Evolutionary conservation across 1,140 invertebrate species (phyloP).

Genomic region (Meloidogyne floridensis): DNA sequence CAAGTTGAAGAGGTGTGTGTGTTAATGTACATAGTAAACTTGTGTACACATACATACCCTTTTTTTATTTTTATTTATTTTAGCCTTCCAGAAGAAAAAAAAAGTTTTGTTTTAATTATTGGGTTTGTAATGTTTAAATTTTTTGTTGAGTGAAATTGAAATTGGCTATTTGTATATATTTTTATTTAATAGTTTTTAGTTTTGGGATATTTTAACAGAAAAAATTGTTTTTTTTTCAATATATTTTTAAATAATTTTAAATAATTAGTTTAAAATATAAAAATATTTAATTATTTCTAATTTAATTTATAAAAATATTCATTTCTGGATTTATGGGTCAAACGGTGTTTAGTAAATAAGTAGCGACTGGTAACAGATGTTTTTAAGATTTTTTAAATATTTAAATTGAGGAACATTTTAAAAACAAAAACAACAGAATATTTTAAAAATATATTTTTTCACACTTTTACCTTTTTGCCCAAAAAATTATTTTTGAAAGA

Average conservation of each 20-base stretch:
- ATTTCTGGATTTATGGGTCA: too few species aligned
- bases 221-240: too few species aligned
- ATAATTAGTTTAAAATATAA: too few species aligned
- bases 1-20: not conserved
- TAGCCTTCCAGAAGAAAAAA: not conserved
- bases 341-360: not conserved
- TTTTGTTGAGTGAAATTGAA: constrained; percentile 6
- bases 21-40: not conserved
- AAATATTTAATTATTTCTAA: too few species aligned
- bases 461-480: too few species aligned
- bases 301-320: too few species aligned
- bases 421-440: not conserved
- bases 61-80: not conserved
- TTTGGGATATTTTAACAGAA: too few species aligned
- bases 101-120: not conserved
- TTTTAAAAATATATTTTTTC: too few species aligned
- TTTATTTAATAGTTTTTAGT: too few species aligned
- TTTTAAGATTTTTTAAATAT: not conserved
- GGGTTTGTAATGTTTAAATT: not conserved
- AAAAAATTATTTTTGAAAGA: not conserved
- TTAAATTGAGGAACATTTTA: not conserved
- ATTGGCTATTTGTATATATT: not conserved
- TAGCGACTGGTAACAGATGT: not conserved
- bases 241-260: too few species aligned
- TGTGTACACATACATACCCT: not conserved